A percentile compares a stretch with the other conserved stretches of the same genome.
Conservation (phyloP, 2,888 invertebrate genomes). For the Volucella bombylans region DNA sequence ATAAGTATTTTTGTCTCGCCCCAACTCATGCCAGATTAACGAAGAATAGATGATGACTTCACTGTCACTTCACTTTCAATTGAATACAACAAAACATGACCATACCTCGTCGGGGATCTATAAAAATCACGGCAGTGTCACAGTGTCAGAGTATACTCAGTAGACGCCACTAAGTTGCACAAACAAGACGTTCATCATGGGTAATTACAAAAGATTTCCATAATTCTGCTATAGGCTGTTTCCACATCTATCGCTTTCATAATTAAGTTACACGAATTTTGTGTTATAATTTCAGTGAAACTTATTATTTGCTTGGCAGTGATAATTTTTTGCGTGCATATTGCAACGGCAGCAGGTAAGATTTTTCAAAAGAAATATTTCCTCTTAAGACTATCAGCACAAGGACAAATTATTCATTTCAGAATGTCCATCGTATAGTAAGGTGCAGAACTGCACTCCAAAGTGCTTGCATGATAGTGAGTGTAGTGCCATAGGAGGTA, state of each 20-base stretch:
- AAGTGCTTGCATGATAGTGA: slow-evolving; percentile 87
- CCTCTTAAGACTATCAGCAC: too few relatives aligned
- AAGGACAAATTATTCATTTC: neutral
- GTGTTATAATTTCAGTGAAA: slow-evolving; percentile 47
- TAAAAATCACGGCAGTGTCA: slow-evolving; percentile 5
- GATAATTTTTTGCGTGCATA: slow-evolving; percentile 29
- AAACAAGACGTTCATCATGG: slow-evolving; percentile 52
- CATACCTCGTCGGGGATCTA: neutral
- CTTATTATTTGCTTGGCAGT: slow-evolving; percentile 31
- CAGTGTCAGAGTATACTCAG: slow-evolving; percentile 12
- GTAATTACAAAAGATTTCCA: slow-evolving; percentile 17
- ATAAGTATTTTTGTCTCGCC: slow-evolving; percentile 12
- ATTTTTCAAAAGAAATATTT: neutral
- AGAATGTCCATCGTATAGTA: slow-evolving; percentile 86
- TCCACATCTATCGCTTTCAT: too few relatives aligned
- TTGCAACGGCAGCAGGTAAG: slow-evolving; percentile 42
- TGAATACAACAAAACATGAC: slow-evolving; percentile 10
- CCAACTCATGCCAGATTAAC: neutral
- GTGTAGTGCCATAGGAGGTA: slow-evolving; percentile 86
- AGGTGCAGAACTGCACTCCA: slow-evolving; percentile 87
- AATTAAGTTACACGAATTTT: neutral
- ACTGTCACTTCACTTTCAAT: slow-evolving; percentile 23
- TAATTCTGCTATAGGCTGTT: too few relatives aligned
- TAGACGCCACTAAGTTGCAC: slow-evolving; percentile 41
- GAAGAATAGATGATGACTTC: slow-evolving; percentile 32